These are phyloP conservation scores for Marmota flaviventris DNA, from an alignment of 2,113 vertebrate species.

Conservation along the genomic window DNA sequence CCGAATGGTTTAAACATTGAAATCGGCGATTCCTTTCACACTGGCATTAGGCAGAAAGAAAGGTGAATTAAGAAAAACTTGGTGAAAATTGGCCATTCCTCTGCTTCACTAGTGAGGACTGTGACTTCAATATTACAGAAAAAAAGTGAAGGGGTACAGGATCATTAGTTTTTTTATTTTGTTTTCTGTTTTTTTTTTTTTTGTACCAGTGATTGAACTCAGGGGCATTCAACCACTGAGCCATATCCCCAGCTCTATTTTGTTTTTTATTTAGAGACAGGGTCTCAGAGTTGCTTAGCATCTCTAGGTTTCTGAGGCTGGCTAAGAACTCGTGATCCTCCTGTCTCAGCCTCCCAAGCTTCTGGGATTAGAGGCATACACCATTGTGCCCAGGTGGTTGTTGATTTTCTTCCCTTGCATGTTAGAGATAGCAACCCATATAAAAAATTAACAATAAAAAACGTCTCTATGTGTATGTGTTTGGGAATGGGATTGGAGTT, in stretches of 20 bases:
- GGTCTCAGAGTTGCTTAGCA: too few species aligned
- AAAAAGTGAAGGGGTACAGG: neutral
- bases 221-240: too few species aligned
- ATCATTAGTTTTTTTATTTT: neutral
- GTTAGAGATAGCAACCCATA: neutral
- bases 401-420: neutral
- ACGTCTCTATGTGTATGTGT: neutral
- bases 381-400: neutral
- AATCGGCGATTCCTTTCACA: neutral
- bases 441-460: neutral
- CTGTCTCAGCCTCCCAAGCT: too few species aligned
- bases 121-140: neutral
- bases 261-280: too few species aligned
- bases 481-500: neutral
- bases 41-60: neutral
- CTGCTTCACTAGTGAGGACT: neutral
- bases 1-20: neutral
- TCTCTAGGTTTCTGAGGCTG: too few species aligned
- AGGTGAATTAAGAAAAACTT: conserved; percentile 17
- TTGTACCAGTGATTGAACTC: too few species aligned
- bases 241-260: too few species aligned
- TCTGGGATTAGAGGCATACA: too few species aligned
- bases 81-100: neutral
- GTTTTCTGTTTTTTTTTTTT: neutral
- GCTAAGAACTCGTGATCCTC: too few species aligned